Conservation (phyloP, 1,140 invertebrate genomes). For the Chironomus striatipennis region DNA sequence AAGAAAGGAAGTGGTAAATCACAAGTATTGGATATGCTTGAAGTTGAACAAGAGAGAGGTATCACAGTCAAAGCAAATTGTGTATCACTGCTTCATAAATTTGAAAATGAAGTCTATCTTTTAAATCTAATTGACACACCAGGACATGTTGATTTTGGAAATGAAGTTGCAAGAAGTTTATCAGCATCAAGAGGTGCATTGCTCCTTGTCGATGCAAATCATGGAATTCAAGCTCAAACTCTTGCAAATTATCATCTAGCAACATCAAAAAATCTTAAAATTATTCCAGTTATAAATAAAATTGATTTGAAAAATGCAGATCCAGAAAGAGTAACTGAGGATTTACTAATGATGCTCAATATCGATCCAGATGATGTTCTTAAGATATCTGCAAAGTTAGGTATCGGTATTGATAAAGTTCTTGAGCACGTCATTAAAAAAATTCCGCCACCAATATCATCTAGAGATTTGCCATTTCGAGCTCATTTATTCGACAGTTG, state of each 20-base stretch:
- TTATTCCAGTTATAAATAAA: conserved; percentile 95
- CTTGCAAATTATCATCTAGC: conserved; percentile 95
- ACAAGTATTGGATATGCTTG: conserved; percentile 53
- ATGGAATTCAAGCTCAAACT: conserved; percentile 95
- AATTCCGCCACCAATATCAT: conserved; percentile 65
- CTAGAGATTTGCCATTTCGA: conserved; percentile 54
- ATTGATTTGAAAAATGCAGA: conserved; percentile 89
- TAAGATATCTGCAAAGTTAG: conserved; percentile 82
- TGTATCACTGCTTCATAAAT: conserved; percentile 74
- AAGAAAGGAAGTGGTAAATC: conserved; percentile 53
- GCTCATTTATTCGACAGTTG: conserved; percentile 90
- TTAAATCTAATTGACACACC: conserved; percentile 97
- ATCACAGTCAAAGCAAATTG: conserved; percentile 99
- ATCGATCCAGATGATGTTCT: conserved; percentile 55
- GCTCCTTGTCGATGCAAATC: conserved; percentile 91
- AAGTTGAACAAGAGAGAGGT: conserved; percentile 87
- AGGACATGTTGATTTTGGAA: conserved; percentile 97
- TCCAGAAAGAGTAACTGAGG: conserved; percentile 66
- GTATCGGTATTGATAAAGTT: conserved; percentile 67
- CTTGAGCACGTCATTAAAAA: conserved; percentile 66
- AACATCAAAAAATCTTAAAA: conserved; percentile 65
- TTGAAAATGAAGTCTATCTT: conserved; percentile 62
- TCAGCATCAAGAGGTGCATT: conserved; percentile 92
- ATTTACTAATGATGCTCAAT: conserved; percentile 78
- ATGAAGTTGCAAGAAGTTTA: conserved; percentile 82